Conservation (phyloP, 1,140 invertebrate species). For the Phocides pigmalion region DNA sequence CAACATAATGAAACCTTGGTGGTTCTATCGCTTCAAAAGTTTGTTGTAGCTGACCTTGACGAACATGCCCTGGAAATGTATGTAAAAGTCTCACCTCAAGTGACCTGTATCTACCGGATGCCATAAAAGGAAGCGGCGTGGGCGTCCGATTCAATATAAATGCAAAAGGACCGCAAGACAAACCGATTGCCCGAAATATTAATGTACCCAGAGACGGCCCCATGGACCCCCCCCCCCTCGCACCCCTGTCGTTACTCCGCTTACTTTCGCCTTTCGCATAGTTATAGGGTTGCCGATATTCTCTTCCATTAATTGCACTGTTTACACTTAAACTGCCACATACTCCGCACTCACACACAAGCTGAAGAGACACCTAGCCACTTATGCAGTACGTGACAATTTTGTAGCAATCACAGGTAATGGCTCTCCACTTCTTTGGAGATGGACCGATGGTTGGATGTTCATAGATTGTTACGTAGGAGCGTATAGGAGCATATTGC, state of each 20-base stretch:
- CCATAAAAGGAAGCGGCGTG: slow-evolving; percentile 35
- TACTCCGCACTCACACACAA: background rate
- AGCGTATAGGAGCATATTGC: too few species aligned
- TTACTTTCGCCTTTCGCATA: background rate
- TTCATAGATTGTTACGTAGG: too few species aligned
- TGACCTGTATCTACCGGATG: background rate
- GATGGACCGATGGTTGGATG: too few species aligned
- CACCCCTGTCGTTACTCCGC: background rate
- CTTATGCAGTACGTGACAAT: too few species aligned
- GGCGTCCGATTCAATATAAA: slow-evolving; percentile 47
- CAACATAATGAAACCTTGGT: too few species aligned
- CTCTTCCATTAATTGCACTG: background rate
- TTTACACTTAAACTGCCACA: too few species aligned
- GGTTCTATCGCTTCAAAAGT: too few species aligned
- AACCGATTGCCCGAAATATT: slow-evolving; percentile 50
- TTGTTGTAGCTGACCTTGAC: too few species aligned
- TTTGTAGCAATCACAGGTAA: too few species aligned
- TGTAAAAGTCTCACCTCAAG: background rate
- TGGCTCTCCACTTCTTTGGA: too few species aligned
- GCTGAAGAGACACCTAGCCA: background rate
- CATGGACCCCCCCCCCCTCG: background rate
- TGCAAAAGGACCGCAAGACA: slow-evolving; percentile 49
- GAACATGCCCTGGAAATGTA: background rate
- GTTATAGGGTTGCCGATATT: background rate
- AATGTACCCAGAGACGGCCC: slow-evolving; percentile 38